Evolutionary conservation across 2,113 vertebrate genomes (phyloP).

Genomic region (Setophaga petechia): DNA sequence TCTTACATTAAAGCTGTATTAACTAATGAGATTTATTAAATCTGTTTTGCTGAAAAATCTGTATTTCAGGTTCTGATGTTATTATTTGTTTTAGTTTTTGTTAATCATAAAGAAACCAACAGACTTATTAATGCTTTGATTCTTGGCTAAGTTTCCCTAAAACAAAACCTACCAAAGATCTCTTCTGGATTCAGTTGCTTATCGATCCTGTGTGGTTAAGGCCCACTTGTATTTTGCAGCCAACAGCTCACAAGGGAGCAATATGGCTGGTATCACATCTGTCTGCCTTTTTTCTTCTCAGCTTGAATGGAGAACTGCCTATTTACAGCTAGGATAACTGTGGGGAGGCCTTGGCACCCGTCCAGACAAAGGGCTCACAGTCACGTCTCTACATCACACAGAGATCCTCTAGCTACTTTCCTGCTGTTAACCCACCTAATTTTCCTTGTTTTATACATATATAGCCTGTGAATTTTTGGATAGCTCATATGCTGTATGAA

Average conservation of each 20-base stretch:
- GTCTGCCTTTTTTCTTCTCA: conserved; percentile 40
- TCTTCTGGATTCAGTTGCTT: not conserved
- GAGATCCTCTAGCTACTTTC: not conserved
- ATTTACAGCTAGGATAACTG: conserved; percentile 3
- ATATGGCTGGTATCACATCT: conserved; percentile 40
- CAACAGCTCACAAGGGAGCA: conserved; percentile 45
- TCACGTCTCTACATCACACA: not conserved
- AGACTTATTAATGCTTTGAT: not conserved
- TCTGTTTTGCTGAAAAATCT: not conserved
- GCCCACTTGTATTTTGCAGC: conserved; percentile 22
- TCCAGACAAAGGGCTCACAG: not conserved
- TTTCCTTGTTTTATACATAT: not conserved
- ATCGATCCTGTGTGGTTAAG: not conserved
- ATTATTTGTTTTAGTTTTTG: not conserved
- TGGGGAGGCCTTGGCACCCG: not conserved
- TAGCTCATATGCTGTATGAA: not conserved
- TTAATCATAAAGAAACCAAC: not conserved
- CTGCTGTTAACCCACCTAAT: conserved; percentile 4
- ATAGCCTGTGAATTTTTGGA: not conserved
- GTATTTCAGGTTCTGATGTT: not conserved
- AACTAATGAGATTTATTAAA: not conserved
- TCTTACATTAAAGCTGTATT: not conserved
- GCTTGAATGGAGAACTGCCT: conserved; percentile 37
- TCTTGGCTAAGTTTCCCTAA: not conserved
- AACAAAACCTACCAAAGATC: not conserved